Conservation (phyloP, 2,888 invertebrate genomes). For the Nemapogon koenigi region DNA sequence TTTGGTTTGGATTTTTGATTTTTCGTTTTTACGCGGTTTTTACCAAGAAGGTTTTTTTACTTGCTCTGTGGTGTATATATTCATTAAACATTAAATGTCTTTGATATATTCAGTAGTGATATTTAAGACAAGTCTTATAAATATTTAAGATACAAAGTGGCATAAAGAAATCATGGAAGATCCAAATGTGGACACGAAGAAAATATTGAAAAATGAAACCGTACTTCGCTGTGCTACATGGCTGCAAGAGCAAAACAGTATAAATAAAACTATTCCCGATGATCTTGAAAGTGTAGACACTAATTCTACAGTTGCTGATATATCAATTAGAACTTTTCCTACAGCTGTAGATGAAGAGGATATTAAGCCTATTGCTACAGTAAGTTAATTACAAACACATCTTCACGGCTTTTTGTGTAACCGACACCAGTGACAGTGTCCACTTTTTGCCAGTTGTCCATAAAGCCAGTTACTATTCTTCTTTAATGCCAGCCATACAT, state of each 20-base stretch:
- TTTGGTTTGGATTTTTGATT: too few relatives aligned
- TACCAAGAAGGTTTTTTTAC: too few relatives aligned
- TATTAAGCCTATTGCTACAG: conserved; percentile 36
- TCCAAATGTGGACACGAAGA: conserved; percentile 22
- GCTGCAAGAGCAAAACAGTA: conserved; percentile 43
- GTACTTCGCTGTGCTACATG: conserved; percentile 40
- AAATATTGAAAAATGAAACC: conserved; percentile 1
- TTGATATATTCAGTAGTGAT: too few relatives aligned
- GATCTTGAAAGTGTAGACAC: conserved; percentile 35
- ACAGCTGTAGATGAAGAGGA: conserved; percentile 34
- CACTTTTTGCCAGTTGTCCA: too few relatives aligned
- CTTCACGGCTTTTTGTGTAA: not conserved
- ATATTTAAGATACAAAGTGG: conserved; percentile 25
- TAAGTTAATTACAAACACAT: conserved; percentile 19
- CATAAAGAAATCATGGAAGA: conserved; percentile 22
- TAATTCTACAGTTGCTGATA: conserved; percentile 45
- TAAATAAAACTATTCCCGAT: conserved; percentile 39
- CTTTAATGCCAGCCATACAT: too few relatives aligned
- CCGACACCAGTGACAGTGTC: too few relatives aligned
- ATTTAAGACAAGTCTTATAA: too few relatives aligned
- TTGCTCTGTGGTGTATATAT: too few relatives aligned
- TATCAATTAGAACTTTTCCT: conserved; percentile 43
- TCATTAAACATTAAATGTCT: too few relatives aligned
- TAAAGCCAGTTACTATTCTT: too few relatives aligned
- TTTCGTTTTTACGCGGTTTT: too few relatives aligned